Conservation (phyloP, 2,113 vertebrate species). For the Cacatua alba region DNA sequence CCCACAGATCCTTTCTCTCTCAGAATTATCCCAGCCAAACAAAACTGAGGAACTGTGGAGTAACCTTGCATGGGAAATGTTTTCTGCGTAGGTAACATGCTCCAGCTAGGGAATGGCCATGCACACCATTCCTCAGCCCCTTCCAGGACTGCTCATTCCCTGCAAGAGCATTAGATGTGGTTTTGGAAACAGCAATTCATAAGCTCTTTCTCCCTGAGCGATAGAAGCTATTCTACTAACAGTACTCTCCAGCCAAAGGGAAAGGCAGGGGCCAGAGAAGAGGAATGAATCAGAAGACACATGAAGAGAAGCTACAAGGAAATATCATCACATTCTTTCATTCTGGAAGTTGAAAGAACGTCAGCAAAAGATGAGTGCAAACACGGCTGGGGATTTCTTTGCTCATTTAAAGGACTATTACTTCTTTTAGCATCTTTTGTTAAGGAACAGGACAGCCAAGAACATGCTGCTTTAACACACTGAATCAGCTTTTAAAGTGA, state of each 20-base stretch:
- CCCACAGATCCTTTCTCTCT: not conserved
- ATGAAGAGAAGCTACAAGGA: not conserved
- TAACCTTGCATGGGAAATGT: rapidly evolving
- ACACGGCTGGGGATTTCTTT: not conserved
- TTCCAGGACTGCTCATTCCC: not conserved
- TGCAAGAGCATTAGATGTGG: not conserved
- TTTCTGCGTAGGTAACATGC: rapidly evolving
- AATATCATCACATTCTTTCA: slow-evolving; percentile 19
- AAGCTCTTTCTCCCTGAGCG: not conserved
- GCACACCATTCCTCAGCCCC: not conserved
- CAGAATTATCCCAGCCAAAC: not conserved
- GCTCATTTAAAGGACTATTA: not conserved
- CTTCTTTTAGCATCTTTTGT: not conserved
- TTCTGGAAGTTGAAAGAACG: not conserved
- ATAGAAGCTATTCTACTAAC: not conserved
- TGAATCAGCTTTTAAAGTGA: not conserved
- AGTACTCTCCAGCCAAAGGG: not conserved
- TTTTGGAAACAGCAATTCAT: not conserved
- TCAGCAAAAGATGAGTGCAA: not conserved
- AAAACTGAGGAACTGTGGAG: not conserved
- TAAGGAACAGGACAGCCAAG: not conserved
- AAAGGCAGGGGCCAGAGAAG: not conserved
- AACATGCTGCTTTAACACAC: not conserved
- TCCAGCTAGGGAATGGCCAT: rapidly evolving
- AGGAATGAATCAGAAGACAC: not conserved